These are phyloP conservation scores for Eudasyphora cyanicolor DNA, from an alignment of 2,888 invertebrate species.

Conservation along the genomic window DNA sequence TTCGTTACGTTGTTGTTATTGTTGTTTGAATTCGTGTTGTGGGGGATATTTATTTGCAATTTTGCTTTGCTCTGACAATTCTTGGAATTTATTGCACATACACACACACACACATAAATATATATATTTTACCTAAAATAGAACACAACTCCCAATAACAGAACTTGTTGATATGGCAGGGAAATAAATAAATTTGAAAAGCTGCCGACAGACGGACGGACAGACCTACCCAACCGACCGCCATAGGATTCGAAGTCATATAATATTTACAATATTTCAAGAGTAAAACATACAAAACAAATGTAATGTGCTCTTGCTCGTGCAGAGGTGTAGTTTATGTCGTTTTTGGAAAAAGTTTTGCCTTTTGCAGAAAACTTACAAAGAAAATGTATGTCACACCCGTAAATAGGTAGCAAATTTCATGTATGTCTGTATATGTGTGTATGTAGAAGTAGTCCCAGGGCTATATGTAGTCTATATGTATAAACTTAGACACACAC, in stretches of 20 bases:
- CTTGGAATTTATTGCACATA: neutral
- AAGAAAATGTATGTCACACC: neutral
- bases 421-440: neutral
- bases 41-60: no score
- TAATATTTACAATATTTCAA: neutral
- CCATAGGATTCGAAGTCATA: neutral
- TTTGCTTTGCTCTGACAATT: neutral
- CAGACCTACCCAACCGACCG: neutral
- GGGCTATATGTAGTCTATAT: no score
- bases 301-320: no score
- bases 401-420: neutral
- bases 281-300: neutral
- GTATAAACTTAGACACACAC: no score
- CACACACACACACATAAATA: neutral
- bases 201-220: neutral
- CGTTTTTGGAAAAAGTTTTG: neutral
- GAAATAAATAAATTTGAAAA: neutral
- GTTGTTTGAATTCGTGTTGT: no score
- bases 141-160: neutral
- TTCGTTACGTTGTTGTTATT: neutral
- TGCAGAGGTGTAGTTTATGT: neutral
- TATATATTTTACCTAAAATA: conserved; percentile 1
- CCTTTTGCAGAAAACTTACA: neutral
- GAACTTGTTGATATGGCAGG: neutral
- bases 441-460: neutral